Conservation (phyloP, 2,797 vertebrate species). For the Apogon talboti region DNA sequence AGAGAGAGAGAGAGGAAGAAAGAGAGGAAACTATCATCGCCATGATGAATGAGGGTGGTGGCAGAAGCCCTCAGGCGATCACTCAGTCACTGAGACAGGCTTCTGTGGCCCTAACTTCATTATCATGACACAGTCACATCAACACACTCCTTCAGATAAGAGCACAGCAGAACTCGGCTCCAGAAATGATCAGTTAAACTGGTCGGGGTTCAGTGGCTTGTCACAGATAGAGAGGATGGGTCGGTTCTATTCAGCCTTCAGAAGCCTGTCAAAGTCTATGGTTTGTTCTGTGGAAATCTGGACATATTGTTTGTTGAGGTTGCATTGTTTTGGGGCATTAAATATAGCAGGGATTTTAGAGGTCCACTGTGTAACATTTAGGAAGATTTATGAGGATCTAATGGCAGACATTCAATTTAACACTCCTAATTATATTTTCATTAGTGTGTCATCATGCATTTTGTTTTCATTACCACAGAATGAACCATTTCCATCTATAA, state of each 20-base stretch:
- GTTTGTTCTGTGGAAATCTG: slow-evolving; percentile 8
- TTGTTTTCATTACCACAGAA: no score
- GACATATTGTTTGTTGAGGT: neutral
- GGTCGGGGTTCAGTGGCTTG: slow-evolving; percentile 58
- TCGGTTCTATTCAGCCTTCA: slow-evolving; percentile 25
- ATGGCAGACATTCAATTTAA: no score
- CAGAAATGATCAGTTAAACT: slow-evolving; percentile 54
- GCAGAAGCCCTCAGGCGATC: slow-evolving; percentile 69
- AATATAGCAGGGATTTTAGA: neutral
- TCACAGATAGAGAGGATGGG: slow-evolving; percentile 49
- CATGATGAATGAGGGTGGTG: slow-evolving; percentile 74
- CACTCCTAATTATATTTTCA: no score
- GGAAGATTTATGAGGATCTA: no score
- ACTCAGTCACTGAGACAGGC: slow-evolving; percentile 70
- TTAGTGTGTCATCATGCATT: no score
- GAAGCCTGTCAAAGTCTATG: slow-evolving; percentile 24
- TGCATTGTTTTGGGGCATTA: slow-evolving; percentile 1
- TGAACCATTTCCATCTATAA: no score
- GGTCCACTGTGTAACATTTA: no score
- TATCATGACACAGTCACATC: slow-evolving; percentile 74
- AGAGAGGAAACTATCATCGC: slow-evolving; percentile 60
- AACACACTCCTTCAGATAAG: slow-evolving; percentile 67
- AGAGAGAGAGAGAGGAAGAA: neutral
- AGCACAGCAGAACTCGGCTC: slow-evolving; percentile 45
- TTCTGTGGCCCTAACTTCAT: slow-evolving; percentile 75